These are phyloP conservation scores for Ophonus ardosiacus DNA, from an alignment of 2,888 invertebrate genomes.

Conservation along the genomic window DNA sequence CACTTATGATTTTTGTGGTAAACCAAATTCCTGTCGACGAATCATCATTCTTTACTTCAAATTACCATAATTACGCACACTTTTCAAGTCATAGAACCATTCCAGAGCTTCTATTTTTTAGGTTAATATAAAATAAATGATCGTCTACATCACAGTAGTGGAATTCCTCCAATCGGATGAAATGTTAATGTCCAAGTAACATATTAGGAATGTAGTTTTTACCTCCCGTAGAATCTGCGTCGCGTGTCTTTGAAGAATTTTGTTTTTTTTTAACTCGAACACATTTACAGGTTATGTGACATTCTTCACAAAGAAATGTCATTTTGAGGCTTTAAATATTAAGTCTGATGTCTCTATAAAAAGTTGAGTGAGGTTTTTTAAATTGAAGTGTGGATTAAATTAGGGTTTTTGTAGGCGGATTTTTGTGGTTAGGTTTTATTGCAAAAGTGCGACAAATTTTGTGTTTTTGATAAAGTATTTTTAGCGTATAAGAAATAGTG, in stretches of 20 bases:
- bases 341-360: slow-evolving; percentile 35
- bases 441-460: slow-evolving; percentile 6
- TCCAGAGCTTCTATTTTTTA: background rate
- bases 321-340: slow-evolving; percentile 43
- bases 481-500: too few relatives aligned
- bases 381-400: slow-evolving; percentile 29
- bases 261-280: slow-evolving; percentile 6
- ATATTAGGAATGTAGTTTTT: slow-evolving; percentile 45
- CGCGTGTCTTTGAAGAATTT: slow-evolving; percentile 35
- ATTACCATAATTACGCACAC: too few relatives aligned
- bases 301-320: slow-evolving; percentile 37
- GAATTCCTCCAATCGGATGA: slow-evolving; percentile 39
- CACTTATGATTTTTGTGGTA: too few relatives aligned
- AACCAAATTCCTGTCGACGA: too few relatives aligned
- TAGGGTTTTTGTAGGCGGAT: background rate
- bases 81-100: background rate
- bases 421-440: slow-evolving; percentile 16
- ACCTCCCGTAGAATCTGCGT: slow-evolving; percentile 8
- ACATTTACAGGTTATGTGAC: slow-evolving; percentile 44
- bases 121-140: slow-evolving; percentile 51
- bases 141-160: background rate
- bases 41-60: too few relatives aligned
- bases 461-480: background rate
- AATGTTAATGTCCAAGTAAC: slow-evolving; percentile 50
- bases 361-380: slow-evolving; percentile 29